Base-by-base conservation (phyloP, 2,113 vertebrate genomes). In the Amblyornis subalaris region DNA sequence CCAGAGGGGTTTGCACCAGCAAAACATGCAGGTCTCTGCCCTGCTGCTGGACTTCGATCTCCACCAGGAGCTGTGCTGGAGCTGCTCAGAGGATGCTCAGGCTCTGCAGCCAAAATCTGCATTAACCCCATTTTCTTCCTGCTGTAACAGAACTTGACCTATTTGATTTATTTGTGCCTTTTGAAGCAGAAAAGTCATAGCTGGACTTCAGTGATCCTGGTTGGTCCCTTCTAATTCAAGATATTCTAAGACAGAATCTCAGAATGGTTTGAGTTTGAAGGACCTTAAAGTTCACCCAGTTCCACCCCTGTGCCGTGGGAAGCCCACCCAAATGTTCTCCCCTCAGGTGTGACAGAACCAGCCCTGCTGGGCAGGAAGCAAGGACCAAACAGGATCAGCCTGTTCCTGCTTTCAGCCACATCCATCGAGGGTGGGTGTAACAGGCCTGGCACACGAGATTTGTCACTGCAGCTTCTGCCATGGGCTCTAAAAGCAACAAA, bases 361-460 rank as follows among this genome's bases (percentile, higher is more conserved):
- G 23, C 17, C 25, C 36, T 51, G 42, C 36, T 22, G 44, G 16
- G 4, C 45, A 44, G 55, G 77, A 38, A 58, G 42, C 40, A 31
- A 4, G 14, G 6, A 9, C n/a, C 29, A 12, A 5, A 12, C 28
- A 53, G 35, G 14, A 13, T 17, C 36, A 6, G 16, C 48, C 48
- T 5, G 0, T 35, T 16, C 48, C n/a, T 54, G 61, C 61, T 42
- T 29, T 6, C 31, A 45, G 42, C n/a, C 53, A 5, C 20, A 10
- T 12, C 75, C 47, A 22, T 3, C 10, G 29, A 14, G 42, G 10
- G n/a, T 8, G 3, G 40, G 36, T 5, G 19, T 40, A 23, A 22
- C 0, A 0, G n/a, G 8, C 38, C 25, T 26, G 53, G 80, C 29
- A 26, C 69, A 9, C 7, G 0, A 35, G 12, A 42, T 23, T 77